Conservation (phyloP, 1,140 invertebrate species). For the Oedothorax gibbosus region DNA sequence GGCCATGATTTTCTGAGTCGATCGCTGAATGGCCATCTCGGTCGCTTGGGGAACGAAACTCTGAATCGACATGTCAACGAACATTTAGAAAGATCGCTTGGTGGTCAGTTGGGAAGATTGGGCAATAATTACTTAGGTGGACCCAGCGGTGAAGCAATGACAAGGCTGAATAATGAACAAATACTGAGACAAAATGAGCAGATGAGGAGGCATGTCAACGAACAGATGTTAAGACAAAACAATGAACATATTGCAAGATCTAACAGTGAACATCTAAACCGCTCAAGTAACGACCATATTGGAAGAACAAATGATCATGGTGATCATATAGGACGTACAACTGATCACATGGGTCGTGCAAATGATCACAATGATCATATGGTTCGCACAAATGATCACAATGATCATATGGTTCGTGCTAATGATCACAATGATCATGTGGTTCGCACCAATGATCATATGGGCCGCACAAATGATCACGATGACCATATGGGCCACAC, state of each 20-base stretch:
- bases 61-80: conserved; percentile 49
- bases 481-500: conserved; percentile 49
- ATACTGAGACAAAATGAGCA: conserved; percentile 48
- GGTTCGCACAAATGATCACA: neutral
- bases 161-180: conserved; percentile 52
- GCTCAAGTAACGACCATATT: conserved; percentile 32
- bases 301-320: neutral
- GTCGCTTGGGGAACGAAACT: conserved; percentile 40
- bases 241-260: conserved; percentile 43
- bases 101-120: conserved; percentile 49
- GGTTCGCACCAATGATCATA: conserved; percentile 32
- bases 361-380: conserved; percentile 40
- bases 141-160: conserved; percentile 32
- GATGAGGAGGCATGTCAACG: conserved; percentile 53
- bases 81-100: conserved; percentile 42
- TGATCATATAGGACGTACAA: conserved; percentile 45
- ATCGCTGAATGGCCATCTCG: conserved; percentile 52
- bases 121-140: conserved; percentile 47
- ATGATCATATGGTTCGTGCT: conserved; percentile 11
- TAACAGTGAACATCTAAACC: conserved; percentile 32
- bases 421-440: conserved; percentile 31
- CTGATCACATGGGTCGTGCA: conserved; percentile 29
- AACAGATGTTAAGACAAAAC: conserved; percentile 40
- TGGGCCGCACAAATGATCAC: conserved; percentile 26
- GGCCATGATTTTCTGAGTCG: conserved; percentile 53